These are phyloP conservation scores for Ochropleura plecta DNA, from an alignment of 2,888 invertebrate species.

Conservation along the genomic window DNA sequence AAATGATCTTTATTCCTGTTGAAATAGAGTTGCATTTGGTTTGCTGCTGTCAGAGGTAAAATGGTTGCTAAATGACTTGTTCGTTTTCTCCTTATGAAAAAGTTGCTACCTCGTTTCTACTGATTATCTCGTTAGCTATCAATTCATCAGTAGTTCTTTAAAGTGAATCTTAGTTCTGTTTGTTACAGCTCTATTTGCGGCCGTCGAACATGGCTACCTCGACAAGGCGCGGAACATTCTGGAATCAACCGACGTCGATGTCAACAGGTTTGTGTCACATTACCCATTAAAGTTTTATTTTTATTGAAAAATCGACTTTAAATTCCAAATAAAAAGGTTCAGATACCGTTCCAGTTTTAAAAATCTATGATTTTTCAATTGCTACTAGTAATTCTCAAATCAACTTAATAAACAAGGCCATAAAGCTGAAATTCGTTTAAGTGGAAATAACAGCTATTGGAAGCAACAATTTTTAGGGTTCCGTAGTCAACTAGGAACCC, in stretches of 20 bases:
- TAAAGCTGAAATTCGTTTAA: background rate
- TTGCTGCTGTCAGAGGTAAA: background rate
- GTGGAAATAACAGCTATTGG: background rate
- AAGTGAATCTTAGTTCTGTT: constrained; percentile 70
- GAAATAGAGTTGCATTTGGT: background rate
- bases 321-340: background rate
- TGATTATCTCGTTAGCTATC: background rate
- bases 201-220: constrained; percentile 98
- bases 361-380: background rate
- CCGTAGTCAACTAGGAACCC: too few species aligned
- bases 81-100: background rate
- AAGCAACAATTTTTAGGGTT: background rate
- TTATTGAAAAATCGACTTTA: background rate
- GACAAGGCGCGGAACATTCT: constrained; percentile 97
- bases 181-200: constrained; percentile 97
- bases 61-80: background rate
- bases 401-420: background rate
- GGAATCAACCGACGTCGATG: constrained; percentile 97
- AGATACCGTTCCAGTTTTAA: background rate
- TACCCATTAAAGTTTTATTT: constrained; percentile 1
- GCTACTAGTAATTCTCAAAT: background rate
- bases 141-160: constrained; percentile 50
- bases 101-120: too few species aligned
- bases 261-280: constrained; percentile 94
- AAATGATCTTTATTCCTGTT: background rate